Percentiles rank a stretch among this genome's conserved stretches.
These are phyloP conservation scores for Ellobius talpinus DNA, from an alignment of 2,113 vertebrate genomes.

Conservation along the genomic window DNA sequence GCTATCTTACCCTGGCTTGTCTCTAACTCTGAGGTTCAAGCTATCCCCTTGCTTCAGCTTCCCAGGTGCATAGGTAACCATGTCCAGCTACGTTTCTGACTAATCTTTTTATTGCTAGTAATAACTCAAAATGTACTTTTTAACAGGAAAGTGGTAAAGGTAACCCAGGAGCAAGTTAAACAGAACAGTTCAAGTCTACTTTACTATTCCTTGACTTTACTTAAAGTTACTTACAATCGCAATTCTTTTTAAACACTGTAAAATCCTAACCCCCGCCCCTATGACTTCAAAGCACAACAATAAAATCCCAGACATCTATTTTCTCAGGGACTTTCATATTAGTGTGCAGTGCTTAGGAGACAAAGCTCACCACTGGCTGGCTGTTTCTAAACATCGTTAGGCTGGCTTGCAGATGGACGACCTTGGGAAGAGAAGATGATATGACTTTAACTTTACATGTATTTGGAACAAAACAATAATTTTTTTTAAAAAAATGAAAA, in stretches of 20 bases:
- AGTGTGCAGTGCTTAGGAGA: conserved; percentile 25
- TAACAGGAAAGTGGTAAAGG: conserved; percentile 6
- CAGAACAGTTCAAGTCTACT: not conserved
- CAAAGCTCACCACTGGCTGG: conserved; percentile 89
- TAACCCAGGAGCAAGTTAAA: conserved; percentile 37
- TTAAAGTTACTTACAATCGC: conserved; percentile 43
- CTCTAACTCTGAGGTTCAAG: not conserved
- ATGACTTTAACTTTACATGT: conserved; percentile 45
- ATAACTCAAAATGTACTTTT: conserved; percentile 30
- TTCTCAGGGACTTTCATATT: conserved; percentile 18
- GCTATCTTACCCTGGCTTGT: not conserved
- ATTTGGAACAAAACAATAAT: conserved; percentile 22
- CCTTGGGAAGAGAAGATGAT: conserved; percentile 87
- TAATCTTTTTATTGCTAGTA: conserved; percentile 25
- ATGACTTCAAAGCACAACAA: not conserved
- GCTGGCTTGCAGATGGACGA: conserved; percentile 92
- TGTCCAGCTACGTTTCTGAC: not conserved
- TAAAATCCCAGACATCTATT: not conserved
- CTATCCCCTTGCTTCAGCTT: not conserved
- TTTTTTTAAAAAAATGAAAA: conserved; percentile 43
- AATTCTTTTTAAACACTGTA: conserved; percentile 13
- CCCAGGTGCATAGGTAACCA: too few relatives aligned
- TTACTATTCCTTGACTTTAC: conserved; percentile 14
- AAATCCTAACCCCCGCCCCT: not conserved
- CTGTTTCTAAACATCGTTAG: conserved; percentile 89